These are phyloP conservation scores for Meteorus sp. DNA, from an alignment of 1,140 invertebrate genomes.

Conservation along the genomic window DNA sequence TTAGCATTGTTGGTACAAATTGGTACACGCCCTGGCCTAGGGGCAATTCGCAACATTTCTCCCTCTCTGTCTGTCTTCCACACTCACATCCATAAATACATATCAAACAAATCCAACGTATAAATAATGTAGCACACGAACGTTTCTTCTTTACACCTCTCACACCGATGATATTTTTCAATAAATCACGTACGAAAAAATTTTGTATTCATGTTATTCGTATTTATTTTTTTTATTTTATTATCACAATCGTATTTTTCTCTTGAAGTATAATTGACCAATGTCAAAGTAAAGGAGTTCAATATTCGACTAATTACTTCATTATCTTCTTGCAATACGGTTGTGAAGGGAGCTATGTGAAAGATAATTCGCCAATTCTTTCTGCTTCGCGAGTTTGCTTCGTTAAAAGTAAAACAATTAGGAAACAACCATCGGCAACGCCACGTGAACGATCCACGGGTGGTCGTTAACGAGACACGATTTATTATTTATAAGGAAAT, in stretches of 20 bases:
- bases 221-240: no score
- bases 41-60: conserved; percentile 27
- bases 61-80: conserved; percentile 23
- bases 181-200: no score
- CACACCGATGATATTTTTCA: no score
- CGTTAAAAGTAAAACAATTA: conserved; percentile 45
- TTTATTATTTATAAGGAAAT: no score
- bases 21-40: conserved; percentile 56
- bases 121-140: not conserved
- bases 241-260: no score
- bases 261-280: no score
- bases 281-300: not conserved
- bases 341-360: not conserved
- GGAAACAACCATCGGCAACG: no score
- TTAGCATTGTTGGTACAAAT: conserved; percentile 58
- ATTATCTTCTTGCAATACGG: no score
- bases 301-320: not conserved
- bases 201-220: no score
- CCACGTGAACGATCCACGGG: conserved; percentile 43
- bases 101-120: no score
- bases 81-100: not conserved
- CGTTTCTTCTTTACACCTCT: not conserved
- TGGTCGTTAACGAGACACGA: conserved; percentile 42
- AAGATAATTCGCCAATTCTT: not conserved
- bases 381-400: conserved; percentile 22